phyloP scores from a whole-genome alignment of 2,797 vertebrate species.

The Sebastes jordani region DNA sequence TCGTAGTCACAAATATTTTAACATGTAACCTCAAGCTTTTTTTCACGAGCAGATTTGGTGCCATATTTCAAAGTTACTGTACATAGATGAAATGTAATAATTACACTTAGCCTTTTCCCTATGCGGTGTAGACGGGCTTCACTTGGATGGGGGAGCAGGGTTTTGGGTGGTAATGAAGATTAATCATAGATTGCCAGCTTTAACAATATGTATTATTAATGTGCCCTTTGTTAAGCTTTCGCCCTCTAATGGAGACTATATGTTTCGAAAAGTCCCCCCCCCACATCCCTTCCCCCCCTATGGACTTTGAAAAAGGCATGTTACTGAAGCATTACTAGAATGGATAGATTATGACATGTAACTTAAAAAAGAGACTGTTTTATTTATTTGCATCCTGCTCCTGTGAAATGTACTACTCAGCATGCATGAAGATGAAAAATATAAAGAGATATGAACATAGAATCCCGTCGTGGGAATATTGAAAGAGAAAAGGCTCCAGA shows the following conservation, averaged over 20 bases:
- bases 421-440: slow-evolving; percentile 83
- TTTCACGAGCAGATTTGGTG: slow-evolving; percentile 73
- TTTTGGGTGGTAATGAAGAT: slow-evolving; percentile 64
- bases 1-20: slow-evolving; percentile 69
- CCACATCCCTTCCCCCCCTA: slow-evolving; percentile 4
- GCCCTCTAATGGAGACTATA: slow-evolving; percentile 67
- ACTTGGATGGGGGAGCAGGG: slow-evolving; percentile 43
- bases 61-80: slow-evolving; percentile 81
- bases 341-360: slow-evolving; percentile 84
- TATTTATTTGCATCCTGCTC: slow-evolving; percentile 85
- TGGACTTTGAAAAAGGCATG: slow-evolving; percentile 84
- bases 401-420: slow-evolving; percentile 84
- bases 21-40: slow-evolving; percentile 66
- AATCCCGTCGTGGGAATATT: slow-evolving; percentile 73
- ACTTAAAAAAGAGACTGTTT: slow-evolving; percentile 77
- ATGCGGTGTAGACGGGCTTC: slow-evolving; percentile 52
- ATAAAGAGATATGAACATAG: slow-evolving; percentile 76
- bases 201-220: slow-evolving; percentile 77
- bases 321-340: slow-evolving; percentile 84
- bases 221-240: slow-evolving; percentile 79
- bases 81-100: slow-evolving; percentile 76
- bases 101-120: slow-evolving; percentile 68
- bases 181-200: slow-evolving; percentile 78
- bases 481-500: slow-evolving; percentile 77
- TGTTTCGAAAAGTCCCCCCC: slow-evolving; percentile 44